Conservation (phyloP, 1,140 invertebrate genomes). For the Leptinotarsa undecemlineata region DNA sequence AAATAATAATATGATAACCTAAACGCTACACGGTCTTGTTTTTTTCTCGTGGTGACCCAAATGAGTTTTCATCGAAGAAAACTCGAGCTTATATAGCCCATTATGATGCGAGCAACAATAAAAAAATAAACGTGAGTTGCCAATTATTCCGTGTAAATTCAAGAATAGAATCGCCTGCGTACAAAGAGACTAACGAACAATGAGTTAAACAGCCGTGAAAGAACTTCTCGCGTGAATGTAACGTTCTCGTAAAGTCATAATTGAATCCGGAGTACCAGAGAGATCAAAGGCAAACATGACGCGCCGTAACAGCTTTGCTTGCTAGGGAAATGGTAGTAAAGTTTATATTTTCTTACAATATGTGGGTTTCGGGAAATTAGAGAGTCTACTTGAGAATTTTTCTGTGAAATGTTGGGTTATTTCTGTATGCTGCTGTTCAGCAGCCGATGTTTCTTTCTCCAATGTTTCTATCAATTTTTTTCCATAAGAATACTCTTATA, state of each 20-base stretch:
- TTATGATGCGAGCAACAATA: background rate
- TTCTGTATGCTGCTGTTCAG: too few species aligned
- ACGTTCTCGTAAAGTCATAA: conserved; percentile 6
- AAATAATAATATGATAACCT: too few species aligned
- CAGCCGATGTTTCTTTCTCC: too few species aligned
- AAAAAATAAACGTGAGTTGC: background rate
- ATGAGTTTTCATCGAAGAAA: too few species aligned
- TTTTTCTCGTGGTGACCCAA: too few species aligned
- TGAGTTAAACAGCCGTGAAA: background rate
- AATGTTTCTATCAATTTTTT: too few species aligned
- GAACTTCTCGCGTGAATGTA: background rate
- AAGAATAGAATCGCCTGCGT: background rate
- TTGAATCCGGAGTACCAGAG: conserved; percentile 2
- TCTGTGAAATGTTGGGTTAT: too few species aligned
- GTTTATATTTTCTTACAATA: background rate
- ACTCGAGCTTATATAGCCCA: background rate
- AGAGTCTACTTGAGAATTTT: too few species aligned
- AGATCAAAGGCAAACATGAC: background rate
- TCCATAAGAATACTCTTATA: too few species aligned
- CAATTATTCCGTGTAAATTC: conserved; percentile 6
- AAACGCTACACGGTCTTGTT: too few species aligned
- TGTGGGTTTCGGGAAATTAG: too few species aligned
- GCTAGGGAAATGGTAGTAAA: background rate
- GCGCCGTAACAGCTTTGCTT: background rate
- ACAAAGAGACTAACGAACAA: conserved; percentile 2